phyloP scores from a whole-genome alignment of 2,888 invertebrate species.

The Agriopis marginaria region DNA sequence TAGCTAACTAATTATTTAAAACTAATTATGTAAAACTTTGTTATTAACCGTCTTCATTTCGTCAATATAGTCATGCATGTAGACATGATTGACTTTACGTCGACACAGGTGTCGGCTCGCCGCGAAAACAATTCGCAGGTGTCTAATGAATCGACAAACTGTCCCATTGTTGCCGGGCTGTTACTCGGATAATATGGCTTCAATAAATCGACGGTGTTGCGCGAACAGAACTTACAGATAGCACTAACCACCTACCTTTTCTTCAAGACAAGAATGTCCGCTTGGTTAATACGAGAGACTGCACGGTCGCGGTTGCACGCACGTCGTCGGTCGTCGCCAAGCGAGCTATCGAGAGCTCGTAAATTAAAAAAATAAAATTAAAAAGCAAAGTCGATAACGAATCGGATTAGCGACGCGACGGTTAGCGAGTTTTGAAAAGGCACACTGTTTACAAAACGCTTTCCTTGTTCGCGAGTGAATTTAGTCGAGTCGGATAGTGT shows the following conservation, averaged over 20 bases:
- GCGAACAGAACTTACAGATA: slow-evolving; percentile 44
- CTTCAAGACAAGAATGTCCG: slow-evolving; percentile 51
- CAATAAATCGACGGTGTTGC: slow-evolving; percentile 46
- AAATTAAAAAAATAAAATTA: slow-evolving; percentile 38
- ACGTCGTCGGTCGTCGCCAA: slow-evolving; percentile 45
- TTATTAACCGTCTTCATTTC: background rate
- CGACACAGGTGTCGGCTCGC: slow-evolving; percentile 15
- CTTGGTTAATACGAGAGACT: slow-evolving; percentile 65
- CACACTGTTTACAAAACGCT: slow-evolving; percentile 62
- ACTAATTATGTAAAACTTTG: background rate
- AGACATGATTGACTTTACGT: slow-evolving; percentile 12
- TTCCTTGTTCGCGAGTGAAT: slow-evolving; percentile 38
- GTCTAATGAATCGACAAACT: slow-evolving; percentile 49
- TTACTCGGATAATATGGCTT: slow-evolving; percentile 41
- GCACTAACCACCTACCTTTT: slow-evolving; percentile 50
- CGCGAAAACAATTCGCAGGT: slow-evolving; percentile 26
- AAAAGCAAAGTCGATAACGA: slow-evolving; percentile 51
- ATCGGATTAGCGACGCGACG: slow-evolving; percentile 50
- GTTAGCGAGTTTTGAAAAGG: slow-evolving; percentile 60
- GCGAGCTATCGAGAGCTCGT: slow-evolving; percentile 45
- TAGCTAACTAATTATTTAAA: background rate
- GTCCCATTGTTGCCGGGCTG: slow-evolving; percentile 51
- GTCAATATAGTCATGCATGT: background rate
- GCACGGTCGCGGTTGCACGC: slow-evolving; percentile 68
- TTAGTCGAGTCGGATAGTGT: slow-evolving; percentile 47